Conservation (phyloP, 2,797 vertebrate species). For the Myiothlypis coronata region DNA sequence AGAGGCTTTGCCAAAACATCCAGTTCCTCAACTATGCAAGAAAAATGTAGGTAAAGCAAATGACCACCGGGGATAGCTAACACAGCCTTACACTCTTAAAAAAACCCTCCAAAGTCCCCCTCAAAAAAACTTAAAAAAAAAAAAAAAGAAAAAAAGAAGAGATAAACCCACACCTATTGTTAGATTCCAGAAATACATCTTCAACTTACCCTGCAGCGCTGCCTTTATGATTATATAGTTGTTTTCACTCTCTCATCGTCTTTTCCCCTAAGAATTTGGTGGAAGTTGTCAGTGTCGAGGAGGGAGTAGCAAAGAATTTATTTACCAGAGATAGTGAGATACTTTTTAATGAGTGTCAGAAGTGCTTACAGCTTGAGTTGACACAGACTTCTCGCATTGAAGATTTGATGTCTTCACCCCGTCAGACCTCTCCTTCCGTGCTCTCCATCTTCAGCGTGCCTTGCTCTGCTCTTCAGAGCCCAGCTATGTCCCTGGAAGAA, state of each 20-base stretch:
- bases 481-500: constrained; percentile 43
- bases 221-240: constrained; percentile 31
- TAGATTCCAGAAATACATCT: constrained; percentile 30
- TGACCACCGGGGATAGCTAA: background rate
- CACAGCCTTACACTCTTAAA: background rate
- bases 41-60: constrained; percentile 49
- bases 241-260: background rate
- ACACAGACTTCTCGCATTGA: background rate
- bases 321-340: constrained; percentile 7
- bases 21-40: constrained; percentile 67
- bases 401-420: background rate
- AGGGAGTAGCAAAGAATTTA: constrained; percentile 26
- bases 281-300: background rate
- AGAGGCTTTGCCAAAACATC: constrained; percentile 37
- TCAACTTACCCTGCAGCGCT: background rate
- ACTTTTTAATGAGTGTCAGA: background rate
- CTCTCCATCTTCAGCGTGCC: background rate
- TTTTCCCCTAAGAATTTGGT: background rate
- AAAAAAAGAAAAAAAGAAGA: background rate
- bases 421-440: background rate
- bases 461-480: constrained; percentile 46
- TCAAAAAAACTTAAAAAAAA: background rate
- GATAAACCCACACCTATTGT: background rate
- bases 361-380: background rate
- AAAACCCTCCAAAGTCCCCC: accelerated